Percentiles rank a stretch among this genome's conserved stretches.
These are phyloP conservation scores for Margaritifera margaritifera DNA, from an alignment of 2,888 invertebrate species.

Conservation along the genomic window DNA sequence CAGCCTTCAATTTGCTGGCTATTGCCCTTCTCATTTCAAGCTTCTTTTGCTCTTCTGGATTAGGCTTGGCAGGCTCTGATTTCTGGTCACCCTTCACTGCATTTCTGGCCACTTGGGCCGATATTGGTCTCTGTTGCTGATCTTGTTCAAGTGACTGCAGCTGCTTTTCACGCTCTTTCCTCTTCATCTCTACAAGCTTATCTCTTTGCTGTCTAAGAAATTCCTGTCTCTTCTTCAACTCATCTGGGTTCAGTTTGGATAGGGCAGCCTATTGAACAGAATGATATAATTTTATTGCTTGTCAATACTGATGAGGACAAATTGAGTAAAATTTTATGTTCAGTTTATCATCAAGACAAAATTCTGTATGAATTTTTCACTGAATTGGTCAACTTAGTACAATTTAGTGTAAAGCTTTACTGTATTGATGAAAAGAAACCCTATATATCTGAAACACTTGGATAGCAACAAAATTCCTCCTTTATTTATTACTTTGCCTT, in stretches of 20 bases:
- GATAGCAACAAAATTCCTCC: no score
- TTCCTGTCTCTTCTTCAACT: conserved; percentile 79
- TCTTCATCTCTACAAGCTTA: conserved; percentile 90
- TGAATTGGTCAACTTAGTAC: no score
- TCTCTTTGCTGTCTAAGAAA: conserved; percentile 92
- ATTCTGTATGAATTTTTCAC: no score
- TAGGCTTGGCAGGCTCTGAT: conserved; percentile 21
- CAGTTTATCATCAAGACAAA: no score
- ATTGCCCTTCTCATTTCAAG: conserved; percentile 87
- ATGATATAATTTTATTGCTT: neutral
- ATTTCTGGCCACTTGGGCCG: conserved; percentile 83
- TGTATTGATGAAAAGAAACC: no score
- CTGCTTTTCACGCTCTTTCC: conserved; percentile 87
- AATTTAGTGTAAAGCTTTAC: no score
- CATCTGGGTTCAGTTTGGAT: conserved; percentile 63
- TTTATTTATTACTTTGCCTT: no score
- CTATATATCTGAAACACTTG: no score
- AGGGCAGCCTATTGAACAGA: conserved; percentile 52
- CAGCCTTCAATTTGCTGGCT: conserved; percentile 87
- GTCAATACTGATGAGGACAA: neutral
- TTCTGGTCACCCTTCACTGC: conserved; percentile 73
- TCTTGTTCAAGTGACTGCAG: conserved; percentile 78
- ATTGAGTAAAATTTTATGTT: no score
- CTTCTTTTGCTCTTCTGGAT: conserved; percentile 75
- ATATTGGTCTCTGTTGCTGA: conserved; percentile 78